Evolutionary conservation across 2,888 invertebrate genomes (phyloP), one percentile per base, ranked within the genome.

Genomic region (Pristionchus exspectatus): DNA sequence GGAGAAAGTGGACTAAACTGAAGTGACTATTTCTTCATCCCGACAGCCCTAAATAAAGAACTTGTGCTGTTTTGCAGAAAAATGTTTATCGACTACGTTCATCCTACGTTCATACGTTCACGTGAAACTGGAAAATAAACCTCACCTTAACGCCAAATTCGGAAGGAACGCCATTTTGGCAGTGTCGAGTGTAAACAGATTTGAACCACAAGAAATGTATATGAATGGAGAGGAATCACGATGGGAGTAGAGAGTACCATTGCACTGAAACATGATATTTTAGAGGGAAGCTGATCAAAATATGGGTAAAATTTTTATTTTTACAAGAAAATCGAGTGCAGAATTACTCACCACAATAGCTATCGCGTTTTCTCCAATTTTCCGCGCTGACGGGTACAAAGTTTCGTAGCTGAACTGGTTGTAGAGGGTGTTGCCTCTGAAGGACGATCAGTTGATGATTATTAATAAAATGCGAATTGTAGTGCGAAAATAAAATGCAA

Each of bases 401-500:
- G 74, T 74, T 74, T 74, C 74, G 74, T 74, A 74, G 18, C 18
- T 74, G 74, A 74, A 74, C 21, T 74, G 74, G 38, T 74, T 74
- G 38, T 74, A 74, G 18, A 74, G 74, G 1, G 74, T 74, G 2
- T 21, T 38, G 5, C 74, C 38, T 74, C 74, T 74, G 74, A 74
- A 74, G n/a, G n/a, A n/a, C n/a, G n/a, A n/a, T n/a, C n/a, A n/a
- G n/a, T n/a, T n/a, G n/a, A n/a, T n/a, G n/a, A n/a, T n/a, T n/a
- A n/a, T n/a, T n/a, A n/a, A n/a, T n/a, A n/a, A n/a, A n/a, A n/a
- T n/a, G n/a, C n/a, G n/a, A n/a, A n/a, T n/a, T n/a, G n/a, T n/a
- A n/a, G n/a, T n/a, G n/a, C n/a, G n/a, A n/a, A n/a, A n/a, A n/a
- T n/a, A n/a, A n/a, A n/a, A n/a, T n/a, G n/a, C n/a, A n/a, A n/a